Evolutionary conservation across 2,797 vertebrate genomes (phyloP).

Genomic region (Macropus fuliginosus): DNA sequence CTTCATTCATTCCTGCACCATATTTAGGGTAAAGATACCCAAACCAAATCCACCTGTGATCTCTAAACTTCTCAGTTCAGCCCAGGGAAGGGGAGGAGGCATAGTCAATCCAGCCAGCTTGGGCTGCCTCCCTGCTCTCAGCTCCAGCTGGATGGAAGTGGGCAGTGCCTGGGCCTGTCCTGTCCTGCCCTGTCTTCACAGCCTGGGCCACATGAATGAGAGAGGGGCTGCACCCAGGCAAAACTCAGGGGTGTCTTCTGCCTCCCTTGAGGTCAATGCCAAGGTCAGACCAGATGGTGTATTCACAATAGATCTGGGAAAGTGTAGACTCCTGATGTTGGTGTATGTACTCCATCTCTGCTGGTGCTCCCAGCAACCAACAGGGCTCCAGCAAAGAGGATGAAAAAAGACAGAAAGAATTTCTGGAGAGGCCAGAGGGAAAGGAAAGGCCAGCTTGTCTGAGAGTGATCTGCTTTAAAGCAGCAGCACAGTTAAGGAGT

Average conservation of each 20-base stretch:
- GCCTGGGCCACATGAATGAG: not conserved
- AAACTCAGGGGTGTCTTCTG: not conserved
- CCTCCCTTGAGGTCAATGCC: not conserved
- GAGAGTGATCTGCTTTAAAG: not conserved
- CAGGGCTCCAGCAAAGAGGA: not conserved
- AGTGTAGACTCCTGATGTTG: not conserved
- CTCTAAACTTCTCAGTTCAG: not conserved
- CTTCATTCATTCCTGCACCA: not conserved
- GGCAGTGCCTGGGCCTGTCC: not conserved
- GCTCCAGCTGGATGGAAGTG: not conserved
- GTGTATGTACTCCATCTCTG: not conserved
- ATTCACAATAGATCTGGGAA: not conserved
- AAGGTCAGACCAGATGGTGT: not conserved
- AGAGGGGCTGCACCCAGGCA: not conserved
- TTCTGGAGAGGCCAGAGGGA: not conserved
- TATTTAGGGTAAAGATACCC: not conserved
- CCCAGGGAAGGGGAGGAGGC: not conserved
- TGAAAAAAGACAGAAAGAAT: constrained; percentile 25
- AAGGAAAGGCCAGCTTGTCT: not conserved
- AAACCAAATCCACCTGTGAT: not conserved
- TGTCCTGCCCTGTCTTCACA: not conserved
- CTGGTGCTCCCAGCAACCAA: not conserved
- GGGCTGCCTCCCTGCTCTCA: not conserved
- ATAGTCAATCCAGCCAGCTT: not conserved
- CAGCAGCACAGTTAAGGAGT: not conserved